A percentile compares a stretch with the other conserved stretches of the same genome.
Evolutionary conservation across 2,797 vertebrate species (phyloP).

Genomic region (Malurus leucopterus): DNA sequence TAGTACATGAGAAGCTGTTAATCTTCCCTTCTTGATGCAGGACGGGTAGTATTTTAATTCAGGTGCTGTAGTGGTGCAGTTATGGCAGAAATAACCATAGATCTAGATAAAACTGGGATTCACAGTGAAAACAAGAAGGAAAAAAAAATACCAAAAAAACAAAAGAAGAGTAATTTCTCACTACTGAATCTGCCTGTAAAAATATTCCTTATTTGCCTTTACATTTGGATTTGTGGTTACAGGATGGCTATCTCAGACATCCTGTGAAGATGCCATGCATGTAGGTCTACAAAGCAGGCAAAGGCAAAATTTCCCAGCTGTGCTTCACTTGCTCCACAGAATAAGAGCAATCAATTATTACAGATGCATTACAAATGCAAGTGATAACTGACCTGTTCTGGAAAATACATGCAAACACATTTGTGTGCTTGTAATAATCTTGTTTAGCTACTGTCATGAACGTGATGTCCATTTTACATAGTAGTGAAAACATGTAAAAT

Average conservation of each 20-base stretch:
- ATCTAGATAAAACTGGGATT: not conserved
- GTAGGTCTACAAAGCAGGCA: not conserved
- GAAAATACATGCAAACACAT: not conserved
- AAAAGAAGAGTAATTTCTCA: not conserved
- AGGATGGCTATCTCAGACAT: not conserved
- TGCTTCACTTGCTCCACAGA: not conserved
- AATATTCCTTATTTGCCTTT: not conserved
- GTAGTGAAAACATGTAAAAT: not conserved
- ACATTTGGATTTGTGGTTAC: not conserved
- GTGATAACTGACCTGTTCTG: not conserved
- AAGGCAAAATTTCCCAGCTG: not conserved
- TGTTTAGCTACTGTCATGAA: not conserved
- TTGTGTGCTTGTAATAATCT: not conserved
- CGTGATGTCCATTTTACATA: fast-evolving
- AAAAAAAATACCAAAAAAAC: too few relatives aligned
- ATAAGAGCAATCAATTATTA: not conserved
- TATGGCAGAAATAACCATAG: not conserved
- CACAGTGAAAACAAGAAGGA: not conserved
- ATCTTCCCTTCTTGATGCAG: not conserved
- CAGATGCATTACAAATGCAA: not conserved
- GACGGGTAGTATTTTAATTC: not conserved
- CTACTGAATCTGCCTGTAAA: not conserved
- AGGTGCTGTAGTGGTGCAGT: not conserved
- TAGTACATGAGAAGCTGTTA: not conserved
- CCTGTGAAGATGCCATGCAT: not conserved